These are phyloP conservation scores for Plectus sambesii DNA, from an alignment of 1,140 invertebrate species.

Conservation along the genomic window DNA sequence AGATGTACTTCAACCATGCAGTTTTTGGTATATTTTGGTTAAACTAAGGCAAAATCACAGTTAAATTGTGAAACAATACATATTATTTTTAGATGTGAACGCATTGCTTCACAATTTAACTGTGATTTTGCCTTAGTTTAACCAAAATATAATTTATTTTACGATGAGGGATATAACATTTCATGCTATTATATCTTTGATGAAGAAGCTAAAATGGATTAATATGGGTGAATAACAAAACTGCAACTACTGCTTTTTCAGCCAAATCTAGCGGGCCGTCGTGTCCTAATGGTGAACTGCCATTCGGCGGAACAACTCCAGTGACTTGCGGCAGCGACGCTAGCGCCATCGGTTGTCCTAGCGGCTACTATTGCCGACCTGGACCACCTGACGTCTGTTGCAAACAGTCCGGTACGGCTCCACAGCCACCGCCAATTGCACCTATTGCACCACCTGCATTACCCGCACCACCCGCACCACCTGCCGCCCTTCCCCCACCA, in stretches of 20 bases:
- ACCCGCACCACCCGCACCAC: constrained; percentile 12
- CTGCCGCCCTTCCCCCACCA: constrained; percentile 4
- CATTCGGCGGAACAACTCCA: constrained; percentile 37
- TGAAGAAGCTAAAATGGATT: no score
- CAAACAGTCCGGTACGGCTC: constrained; percentile 7
- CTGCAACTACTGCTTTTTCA: constrained; percentile 34
- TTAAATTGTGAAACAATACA: no score
- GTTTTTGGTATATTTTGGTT: no score
- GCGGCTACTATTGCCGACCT: constrained; percentile 34
- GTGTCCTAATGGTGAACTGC: constrained; percentile 33
- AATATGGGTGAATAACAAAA: constrained; percentile 27
- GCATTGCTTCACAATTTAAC: no score
- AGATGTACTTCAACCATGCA: no score
- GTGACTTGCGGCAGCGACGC: constrained; percentile 42
- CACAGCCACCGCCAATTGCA: constrained; percentile 9
- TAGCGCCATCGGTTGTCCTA: constrained; percentile 43
- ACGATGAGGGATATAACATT: no score
- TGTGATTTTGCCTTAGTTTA: no score
- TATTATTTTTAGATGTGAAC: no score
- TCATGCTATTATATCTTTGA: no score
- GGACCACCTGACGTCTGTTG: constrained; percentile 44
- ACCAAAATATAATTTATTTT: no score
- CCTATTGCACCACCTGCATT: constrained; percentile 7
- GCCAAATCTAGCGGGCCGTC: constrained; percentile 24
- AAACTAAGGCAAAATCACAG: no score